These are phyloP conservation scores for Onychomys torridus DNA, from an alignment of 2,797 vertebrate genomes.

Conservation along the genomic window DNA sequence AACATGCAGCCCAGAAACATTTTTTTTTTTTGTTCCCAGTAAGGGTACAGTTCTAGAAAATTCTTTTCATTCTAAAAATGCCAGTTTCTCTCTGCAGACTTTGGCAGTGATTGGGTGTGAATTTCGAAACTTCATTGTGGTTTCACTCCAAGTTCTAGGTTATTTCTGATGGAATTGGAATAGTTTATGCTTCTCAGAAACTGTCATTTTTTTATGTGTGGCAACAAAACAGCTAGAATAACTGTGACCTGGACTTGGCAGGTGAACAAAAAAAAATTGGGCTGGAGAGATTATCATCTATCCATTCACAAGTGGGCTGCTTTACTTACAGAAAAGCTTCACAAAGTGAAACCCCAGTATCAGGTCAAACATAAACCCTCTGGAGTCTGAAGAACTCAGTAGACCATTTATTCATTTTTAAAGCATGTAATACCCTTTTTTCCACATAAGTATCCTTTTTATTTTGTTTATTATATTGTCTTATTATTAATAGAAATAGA, in stretches of 20 bases:
- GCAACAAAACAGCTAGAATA: neutral
- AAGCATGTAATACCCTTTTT: constrained; percentile 17
- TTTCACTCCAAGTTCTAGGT: constrained; percentile 77
- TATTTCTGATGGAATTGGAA: constrained; percentile 63
- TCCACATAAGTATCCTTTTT: neutral
- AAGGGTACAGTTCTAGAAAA: constrained; percentile 53
- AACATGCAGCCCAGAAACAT: constrained; percentile 10
- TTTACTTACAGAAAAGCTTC: neutral
- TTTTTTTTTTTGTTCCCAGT: constrained; percentile 8
- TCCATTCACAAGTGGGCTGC: neutral
- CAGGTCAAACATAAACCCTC: neutral
- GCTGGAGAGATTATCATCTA: neutral
- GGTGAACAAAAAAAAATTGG: neutral
- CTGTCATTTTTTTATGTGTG: neutral
- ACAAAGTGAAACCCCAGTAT: constrained; percentile 1
- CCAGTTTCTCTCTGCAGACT: constrained; percentile 21
- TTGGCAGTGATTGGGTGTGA: constrained; percentile 67
- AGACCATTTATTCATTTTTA: neutral
- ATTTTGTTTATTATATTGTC: neutral
- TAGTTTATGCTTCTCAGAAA: constrained; percentile 60
- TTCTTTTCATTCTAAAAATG: constrained; percentile 63
- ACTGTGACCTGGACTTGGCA: constrained; percentile 33
- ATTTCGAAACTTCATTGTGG: constrained; percentile 67
- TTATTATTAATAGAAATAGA: constrained; percentile 16
- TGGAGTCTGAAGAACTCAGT: neutral